A percentile compares a stretch with the other conserved stretches of the same genome.
These are phyloP conservation scores for Ichneumon xanthorius DNA, from an alignment of 2,888 invertebrate species.

Conservation along the genomic window DNA sequence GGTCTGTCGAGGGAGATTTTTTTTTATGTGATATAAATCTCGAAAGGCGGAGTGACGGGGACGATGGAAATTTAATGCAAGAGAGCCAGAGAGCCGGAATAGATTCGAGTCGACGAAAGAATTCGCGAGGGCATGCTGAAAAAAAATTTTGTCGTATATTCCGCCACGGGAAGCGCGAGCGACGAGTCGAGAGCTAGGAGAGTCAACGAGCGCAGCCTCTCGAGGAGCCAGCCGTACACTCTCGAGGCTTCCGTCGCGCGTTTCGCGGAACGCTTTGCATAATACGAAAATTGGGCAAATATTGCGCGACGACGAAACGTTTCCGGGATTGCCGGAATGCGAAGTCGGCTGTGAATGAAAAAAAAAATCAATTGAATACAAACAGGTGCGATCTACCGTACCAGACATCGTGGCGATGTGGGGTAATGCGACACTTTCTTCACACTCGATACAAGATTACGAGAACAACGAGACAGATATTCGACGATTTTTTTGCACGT, in stretches of 20 bases:
- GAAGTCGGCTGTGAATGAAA: neutral
- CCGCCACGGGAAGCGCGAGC: conserved; percentile 48
- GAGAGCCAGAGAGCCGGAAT: conserved; percentile 47
- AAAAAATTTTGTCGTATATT: conserved; percentile 13
- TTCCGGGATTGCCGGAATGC: neutral
- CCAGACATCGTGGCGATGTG: neutral
- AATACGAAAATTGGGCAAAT: conserved; percentile 53
- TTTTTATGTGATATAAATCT: conserved; percentile 46
- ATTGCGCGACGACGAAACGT: conserved; percentile 24
- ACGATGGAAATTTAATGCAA: conserved; percentile 43
- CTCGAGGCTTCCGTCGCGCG: conserved; percentile 31
- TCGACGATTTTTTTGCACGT: conserved; percentile 4
- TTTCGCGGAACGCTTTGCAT: conserved; percentile 38
- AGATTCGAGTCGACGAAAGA: conserved; percentile 52
- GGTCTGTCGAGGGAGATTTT: conserved; percentile 4
- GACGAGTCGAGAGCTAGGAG: conserved; percentile 26
- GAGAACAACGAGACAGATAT: conserved; percentile 16
- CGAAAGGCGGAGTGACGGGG: conserved; percentile 27
- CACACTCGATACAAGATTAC: conserved; percentile 5
- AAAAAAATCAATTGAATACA: neutral
- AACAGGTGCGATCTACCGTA: neutral
- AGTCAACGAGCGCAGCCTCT: conserved; percentile 42
- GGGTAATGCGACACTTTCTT: neutral
- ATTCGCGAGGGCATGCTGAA: conserved; percentile 37
- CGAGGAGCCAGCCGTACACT: conserved; percentile 16